Percentiles rank a stretch among this genome's conserved stretches.
Conservation (phyloP, 2,888 invertebrate species). For the Drosophila anceps region DNA sequence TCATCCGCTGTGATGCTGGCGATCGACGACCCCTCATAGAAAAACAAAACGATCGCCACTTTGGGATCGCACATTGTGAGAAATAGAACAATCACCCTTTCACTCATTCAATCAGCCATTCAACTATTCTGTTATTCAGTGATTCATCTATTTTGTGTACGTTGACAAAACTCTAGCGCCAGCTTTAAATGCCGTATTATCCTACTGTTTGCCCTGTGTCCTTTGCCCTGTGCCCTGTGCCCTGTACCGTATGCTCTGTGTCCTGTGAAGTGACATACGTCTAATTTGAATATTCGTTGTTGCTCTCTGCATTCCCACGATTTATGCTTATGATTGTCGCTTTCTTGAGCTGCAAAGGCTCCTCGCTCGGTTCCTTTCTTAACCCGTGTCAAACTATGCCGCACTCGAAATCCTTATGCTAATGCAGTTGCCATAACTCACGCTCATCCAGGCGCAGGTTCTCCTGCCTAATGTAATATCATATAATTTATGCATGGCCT, state of each 20-base stretch:
- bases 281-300: slow-evolving; percentile 70
- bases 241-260: slow-evolving; percentile 32
- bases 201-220: slow-evolving; percentile 35
- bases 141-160: slow-evolving; percentile 30
- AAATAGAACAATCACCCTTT: slow-evolving; percentile 73
- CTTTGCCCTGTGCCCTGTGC: slow-evolving; percentile 30
- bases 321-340: slow-evolving; percentile 70
- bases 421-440: slow-evolving; percentile 71
- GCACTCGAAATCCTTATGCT: slow-evolving; percentile 70
- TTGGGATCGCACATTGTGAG: slow-evolving; percentile 63
- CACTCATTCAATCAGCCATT: slow-evolving; percentile 43
- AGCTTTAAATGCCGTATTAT: slow-evolving; percentile 66
- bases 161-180: slow-evolving; percentile 73
- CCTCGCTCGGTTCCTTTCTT: slow-evolving; percentile 13
- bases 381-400: slow-evolving; percentile 59
- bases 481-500: slow-evolving; percentile 61
- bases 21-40: slow-evolving; percentile 34
- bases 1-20: slow-evolving; percentile 36
- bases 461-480: slow-evolving; percentile 41
- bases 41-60: slow-evolving; percentile 74
- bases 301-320: slow-evolving; percentile 64
- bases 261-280: slow-evolving; percentile 71
- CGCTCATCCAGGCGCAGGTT: slow-evolving; percentile 50
- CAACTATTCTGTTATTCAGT: slow-evolving; percentile 26
- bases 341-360: slow-evolving; percentile 21